Evolutionary conservation across 2,797 vertebrate species (phyloP).

Genomic region (Xenopus petersii): DNA sequence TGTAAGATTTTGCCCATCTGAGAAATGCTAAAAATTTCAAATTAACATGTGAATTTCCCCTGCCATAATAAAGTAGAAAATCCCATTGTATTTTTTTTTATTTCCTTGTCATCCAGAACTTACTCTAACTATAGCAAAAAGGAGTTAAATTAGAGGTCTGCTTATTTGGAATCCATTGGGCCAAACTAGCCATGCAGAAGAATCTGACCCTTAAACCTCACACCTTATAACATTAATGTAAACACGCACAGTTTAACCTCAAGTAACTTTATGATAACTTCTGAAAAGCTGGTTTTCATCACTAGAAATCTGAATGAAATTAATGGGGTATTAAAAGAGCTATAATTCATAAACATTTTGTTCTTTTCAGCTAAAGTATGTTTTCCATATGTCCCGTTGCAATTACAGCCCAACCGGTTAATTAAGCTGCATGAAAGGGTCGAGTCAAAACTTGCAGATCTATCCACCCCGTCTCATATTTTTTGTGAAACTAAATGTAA

Average conservation of each 20-base stretch:
- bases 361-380: conserved; percentile 53
- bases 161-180: conserved; percentile 29
- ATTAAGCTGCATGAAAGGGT: conserved; percentile 27
- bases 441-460: too few relatives aligned
- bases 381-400: conserved; percentile 55
- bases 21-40: too few relatives aligned
- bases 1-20: too few relatives aligned
- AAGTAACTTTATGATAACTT: conserved; percentile 49
- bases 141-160: conserved; percentile 24
- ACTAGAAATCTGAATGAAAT: conserved; percentile 43
- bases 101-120: background rate
- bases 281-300: conserved; percentile 49
- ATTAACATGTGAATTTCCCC: too few relatives aligned
- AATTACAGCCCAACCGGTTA: conserved; percentile 36
- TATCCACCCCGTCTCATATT: too few relatives aligned
- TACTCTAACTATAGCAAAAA: conserved; percentile 17
- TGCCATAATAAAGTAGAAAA: too few relatives aligned
- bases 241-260: conserved; percentile 43
- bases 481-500: too few relatives aligned
- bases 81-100: too few relatives aligned
- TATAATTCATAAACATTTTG: conserved; percentile 48
- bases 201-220: conserved; percentile 44
- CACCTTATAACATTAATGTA: conserved; percentile 47
- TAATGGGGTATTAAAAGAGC: conserved; percentile 47
- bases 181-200: conserved; percentile 24